Evolutionary conservation across 2,888 invertebrate genomes (phyloP).

Genomic region (Trachelus tabidus): DNA sequence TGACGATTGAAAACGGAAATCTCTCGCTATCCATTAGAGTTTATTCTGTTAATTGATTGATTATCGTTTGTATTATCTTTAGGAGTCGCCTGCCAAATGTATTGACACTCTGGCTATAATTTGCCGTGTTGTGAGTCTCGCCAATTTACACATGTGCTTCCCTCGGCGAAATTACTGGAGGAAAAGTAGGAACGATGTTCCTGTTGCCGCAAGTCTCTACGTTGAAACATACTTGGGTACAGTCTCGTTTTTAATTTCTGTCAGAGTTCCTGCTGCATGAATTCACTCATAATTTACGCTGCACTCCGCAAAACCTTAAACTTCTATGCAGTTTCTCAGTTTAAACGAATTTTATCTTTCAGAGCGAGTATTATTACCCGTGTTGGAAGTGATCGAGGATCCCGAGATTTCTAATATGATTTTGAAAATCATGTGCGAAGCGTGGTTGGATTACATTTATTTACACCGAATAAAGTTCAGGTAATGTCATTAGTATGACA

Average conservation of each 20-base stretch:
- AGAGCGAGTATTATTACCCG: constrained; percentile 82
- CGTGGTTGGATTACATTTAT: constrained; percentile 89
- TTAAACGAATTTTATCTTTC: constrained; percentile 48
- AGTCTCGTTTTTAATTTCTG: not conserved
- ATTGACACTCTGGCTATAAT: constrained; percentile 78
- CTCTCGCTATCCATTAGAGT: not conserved
- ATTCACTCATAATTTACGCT: constrained; percentile 6
- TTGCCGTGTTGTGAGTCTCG: constrained; percentile 81
- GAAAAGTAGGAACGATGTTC: constrained; percentile 62
- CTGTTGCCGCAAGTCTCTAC: constrained; percentile 71
- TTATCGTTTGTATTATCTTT: constrained; percentile 7
- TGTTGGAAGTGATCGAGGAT: constrained; percentile 81
- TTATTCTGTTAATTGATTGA: not conserved
- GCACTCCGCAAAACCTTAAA: constrained; percentile 13
- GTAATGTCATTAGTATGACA: constrained; percentile 40
- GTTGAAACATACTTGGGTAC: constrained; percentile 80
- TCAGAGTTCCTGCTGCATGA: constrained; percentile 4
- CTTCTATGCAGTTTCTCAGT: constrained; percentile 6
- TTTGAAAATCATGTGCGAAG: constrained; percentile 84
- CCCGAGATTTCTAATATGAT: constrained; percentile 80
- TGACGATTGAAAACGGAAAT: not conserved
- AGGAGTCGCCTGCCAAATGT: constrained; percentile 81
- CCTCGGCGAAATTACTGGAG: constrained; percentile 78
- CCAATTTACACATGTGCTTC: constrained; percentile 85
- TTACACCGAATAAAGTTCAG: constrained; percentile 84